Base-by-base conservation (phyloP, 2,797 vertebrate genomes). In the Characodon lateralis region DNA sequence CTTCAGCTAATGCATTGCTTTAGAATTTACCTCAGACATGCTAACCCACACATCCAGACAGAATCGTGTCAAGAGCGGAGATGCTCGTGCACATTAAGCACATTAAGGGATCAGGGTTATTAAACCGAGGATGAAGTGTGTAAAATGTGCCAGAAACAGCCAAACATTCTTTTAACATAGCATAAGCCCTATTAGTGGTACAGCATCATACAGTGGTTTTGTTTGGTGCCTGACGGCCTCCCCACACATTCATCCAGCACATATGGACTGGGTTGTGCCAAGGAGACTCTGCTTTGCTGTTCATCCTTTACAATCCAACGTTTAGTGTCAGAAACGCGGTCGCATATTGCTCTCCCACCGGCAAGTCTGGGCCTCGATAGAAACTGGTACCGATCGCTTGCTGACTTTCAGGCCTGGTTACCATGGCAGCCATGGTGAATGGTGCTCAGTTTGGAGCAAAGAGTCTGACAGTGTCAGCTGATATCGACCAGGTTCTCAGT, bases 341-440 rank as follows among this genome's bases (percentile, higher is more conserved):
- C 89, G 93, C 93, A 93, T 94, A 92, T 95, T 90, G 76, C 91
- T 91, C 92, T 91, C 88, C 89, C 90, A 91, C 91, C 92, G 93
- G 92, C 93, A 91, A 93, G 88, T 89, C 90, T 85, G 92, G 92
- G 90, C 91, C 93, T 95, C 92, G 94, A 93, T 93, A 95, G 90
- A 94, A 96, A 95, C 93, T 95, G 95, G 94, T 95, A 96, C 95
- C 93, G 88, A 94, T 95, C 93, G 92, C 93, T 89, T 93, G 87
- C 89, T 72, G 94, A 94, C 93, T 95, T 95, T 94, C 95, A 95
- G 92, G 85, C 89, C 94, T 93, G 2, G 95, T 96, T 96, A 93
- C 95, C 95, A 96, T 96, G 95, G 95, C 94, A 96, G 95, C 95
- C 89, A 82, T 89, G 83, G 88, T 95, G 94, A 95, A 95, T 95